Evolutionary conservation across 2,888 invertebrate species (phyloP), one percentile per base, ranked within the genome.

Genomic region (Philhelius pedissequus): DNA sequence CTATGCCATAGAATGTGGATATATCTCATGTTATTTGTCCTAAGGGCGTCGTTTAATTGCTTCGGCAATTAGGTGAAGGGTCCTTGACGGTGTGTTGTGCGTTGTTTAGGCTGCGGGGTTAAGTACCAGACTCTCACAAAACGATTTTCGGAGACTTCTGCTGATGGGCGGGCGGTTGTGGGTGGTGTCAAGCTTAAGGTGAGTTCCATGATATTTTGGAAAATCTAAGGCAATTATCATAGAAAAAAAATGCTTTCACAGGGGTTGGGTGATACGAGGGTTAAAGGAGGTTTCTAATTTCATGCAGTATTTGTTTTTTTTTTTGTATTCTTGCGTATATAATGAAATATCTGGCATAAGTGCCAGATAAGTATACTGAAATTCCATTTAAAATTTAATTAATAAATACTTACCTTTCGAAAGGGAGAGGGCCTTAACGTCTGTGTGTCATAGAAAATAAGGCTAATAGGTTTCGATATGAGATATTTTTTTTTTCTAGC

Each of bases 31-130:
- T 90, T 90, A 90, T 91, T 88, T 90, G 91, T 91, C 90, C 90
- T 90, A 90, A 91, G 90, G 90, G 91, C 91, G 90, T 91, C 90
- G 89, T 91, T 91, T 90, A 90, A 90, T 90, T 90, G 90, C 90
- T 90, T 90, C 84, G 75, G 84, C 84, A 84, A 84, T 84, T 84
- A 84, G 84, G 84, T 84, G 84, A 84, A 84, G 84, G 84, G 84
- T 84, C 84, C 84, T 84, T 80, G 75, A 84, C 80, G 84, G 84
- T 71, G 79, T 71, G 62, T 56, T 56, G 11, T 52, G 25, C 27
- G 50, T 58, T 83, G 70, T 75, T 80, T 30, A 66, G 45, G 45
- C 11, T 77, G 56, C 25, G 45, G 73, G 54, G 76, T 40, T 75
- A 38, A 79, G 58, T 70, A 80, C 71, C 84, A 80, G 80, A 78